Evolutionary conservation across 2,113 vertebrate species (phyloP).

Genomic region (Nettapus auritus): DNA sequence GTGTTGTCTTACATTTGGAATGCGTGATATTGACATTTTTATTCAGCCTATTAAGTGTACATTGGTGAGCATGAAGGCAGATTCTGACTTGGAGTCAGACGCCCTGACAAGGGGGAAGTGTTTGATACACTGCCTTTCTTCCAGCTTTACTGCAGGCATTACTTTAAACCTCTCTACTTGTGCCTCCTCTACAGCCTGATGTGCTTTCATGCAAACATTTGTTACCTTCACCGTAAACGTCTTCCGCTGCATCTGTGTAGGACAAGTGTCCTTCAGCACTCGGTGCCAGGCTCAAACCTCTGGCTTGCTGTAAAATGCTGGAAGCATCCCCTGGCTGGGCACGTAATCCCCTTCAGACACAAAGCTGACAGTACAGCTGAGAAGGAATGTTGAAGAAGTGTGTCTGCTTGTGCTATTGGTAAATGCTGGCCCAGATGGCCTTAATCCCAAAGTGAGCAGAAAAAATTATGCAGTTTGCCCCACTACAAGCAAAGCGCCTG

Average conservation of each 20-base stretch:
- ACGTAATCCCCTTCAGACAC: rapidly evolving
- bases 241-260: neutral
- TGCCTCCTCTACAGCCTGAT: neutral
- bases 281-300: neutral
- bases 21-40: neutral
- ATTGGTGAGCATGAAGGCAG: neutral
- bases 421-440: neutral
- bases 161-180: neutral
- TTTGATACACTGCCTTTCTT: neutral
- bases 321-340: neutral
- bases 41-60: neutral
- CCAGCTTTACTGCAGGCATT: neutral
- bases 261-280: neutral
- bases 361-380: neutral
- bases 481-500: constrained; percentile 4
- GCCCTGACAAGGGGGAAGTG: neutral
- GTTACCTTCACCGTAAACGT: neutral
- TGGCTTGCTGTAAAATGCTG: neutral
- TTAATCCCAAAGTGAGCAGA: neutral
- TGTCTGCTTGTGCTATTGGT: neutral
- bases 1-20: constrained; percentile 21
- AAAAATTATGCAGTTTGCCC: constrained; percentile 17
- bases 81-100: neutral
- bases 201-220: rapidly evolving
- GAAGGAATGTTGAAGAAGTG: rapidly evolving